Evolutionary conservation across 2,113 vertebrate genomes (phyloP).

Genomic region (Dromaius novaehollandiae): DNA sequence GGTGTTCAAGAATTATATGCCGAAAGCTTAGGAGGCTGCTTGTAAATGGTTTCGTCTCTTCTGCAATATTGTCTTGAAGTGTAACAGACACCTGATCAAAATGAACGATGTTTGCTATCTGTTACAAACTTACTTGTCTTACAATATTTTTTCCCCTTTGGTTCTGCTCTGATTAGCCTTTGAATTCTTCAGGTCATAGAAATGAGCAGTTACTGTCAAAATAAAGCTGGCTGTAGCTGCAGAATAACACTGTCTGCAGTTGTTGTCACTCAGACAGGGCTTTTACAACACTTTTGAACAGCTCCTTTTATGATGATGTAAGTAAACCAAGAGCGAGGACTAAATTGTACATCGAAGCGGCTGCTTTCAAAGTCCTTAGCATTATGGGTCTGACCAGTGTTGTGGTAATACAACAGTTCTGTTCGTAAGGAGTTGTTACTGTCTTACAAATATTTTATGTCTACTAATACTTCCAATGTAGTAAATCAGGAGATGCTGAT

Average conservation of each 20-base stretch:
- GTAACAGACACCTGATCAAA: neutral
- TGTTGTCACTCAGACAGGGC: neutral
- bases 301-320: neutral
- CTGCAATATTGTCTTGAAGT: neutral
- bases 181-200: neutral
- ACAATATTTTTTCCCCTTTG: neutral
- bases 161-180: neutral
- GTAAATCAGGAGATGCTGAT: neutral
- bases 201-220: neutral
- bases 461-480: neutral
- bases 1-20: neutral
- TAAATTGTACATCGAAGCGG: neutral
- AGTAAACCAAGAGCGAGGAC: neutral
- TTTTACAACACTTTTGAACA: neutral
- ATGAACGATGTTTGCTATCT: neutral
- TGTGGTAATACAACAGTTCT: neutral
- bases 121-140: neutral
- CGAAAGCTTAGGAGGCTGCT: neutral
- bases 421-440: neutral
- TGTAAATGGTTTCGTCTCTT: neutral
- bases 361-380: neutral
- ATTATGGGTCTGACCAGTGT: neutral
- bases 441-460: neutral
- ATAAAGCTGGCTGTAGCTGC: neutral
- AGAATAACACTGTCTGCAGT: neutral